Conservation (phyloP, 2,113 vertebrate genomes). For the Hippocampus abdominalis region DNA sequence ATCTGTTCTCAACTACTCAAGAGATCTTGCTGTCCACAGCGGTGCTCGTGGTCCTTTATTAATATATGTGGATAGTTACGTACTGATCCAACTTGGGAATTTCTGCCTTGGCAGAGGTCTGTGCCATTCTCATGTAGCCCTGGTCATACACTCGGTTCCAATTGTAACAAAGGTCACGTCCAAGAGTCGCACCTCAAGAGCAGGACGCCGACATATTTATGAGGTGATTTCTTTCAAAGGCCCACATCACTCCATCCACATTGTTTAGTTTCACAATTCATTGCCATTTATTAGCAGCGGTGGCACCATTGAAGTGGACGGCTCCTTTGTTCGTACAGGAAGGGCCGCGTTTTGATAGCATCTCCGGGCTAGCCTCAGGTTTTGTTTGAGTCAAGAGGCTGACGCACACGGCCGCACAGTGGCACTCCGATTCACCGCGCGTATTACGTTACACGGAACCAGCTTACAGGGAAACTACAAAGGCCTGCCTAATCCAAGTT, state of each 20-base stretch:
- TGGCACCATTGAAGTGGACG: slow-evolving; percentile 30
- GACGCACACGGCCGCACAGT: slow-evolving; percentile 32
- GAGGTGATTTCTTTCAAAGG: slow-evolving; percentile 17
- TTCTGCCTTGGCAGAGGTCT: background rate
- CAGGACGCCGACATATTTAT: slow-evolving; percentile 1
- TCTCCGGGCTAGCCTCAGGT: slow-evolving; percentile 39
- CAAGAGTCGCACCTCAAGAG: background rate
- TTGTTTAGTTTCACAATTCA: slow-evolving; percentile 36
- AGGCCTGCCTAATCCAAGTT: background rate
- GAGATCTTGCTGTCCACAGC: too few relatives aligned
- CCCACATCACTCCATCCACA: slow-evolving; percentile 11
- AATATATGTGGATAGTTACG: too few relatives aligned
- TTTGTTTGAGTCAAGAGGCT: slow-evolving; percentile 47
- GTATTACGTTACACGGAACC: slow-evolving; percentile 20
- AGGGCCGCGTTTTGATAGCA: slow-evolving; percentile 52
- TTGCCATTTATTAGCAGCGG: slow-evolving; percentile 47
- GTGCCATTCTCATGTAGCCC: background rate
- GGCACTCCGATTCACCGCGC: slow-evolving; percentile 5
- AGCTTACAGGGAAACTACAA: slow-evolving; percentile 20
- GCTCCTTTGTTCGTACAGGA: slow-evolving; percentile 61
- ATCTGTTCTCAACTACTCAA: too few relatives aligned
- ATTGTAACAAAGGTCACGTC: background rate
- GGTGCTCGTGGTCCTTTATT: too few relatives aligned
- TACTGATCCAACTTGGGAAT: background rate
- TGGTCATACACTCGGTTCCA: background rate